These are phyloP conservation scores for Orestias chungarensis DNA, from an alignment of 2,797 vertebrate genomes.

Conservation along the genomic window DNA sequence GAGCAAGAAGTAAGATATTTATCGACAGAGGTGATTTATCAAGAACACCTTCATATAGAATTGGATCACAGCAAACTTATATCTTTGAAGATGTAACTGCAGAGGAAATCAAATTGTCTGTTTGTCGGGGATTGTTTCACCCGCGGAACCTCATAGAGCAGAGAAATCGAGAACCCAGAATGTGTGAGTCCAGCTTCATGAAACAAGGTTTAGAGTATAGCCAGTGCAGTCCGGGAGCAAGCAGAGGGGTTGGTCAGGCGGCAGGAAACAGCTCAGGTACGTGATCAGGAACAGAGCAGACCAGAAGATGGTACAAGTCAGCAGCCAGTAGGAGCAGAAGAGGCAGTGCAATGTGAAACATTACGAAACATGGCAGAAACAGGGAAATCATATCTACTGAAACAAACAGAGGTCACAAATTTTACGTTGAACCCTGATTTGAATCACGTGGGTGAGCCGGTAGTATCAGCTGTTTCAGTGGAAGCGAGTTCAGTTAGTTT, in stretches of 20 bases:
- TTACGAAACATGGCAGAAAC: neutral
- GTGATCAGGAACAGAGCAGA: neutral
- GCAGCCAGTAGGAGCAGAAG: neutral
- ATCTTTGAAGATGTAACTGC: neutral
- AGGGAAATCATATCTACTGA: neutral
- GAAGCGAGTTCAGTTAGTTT: slow-evolving; percentile 5
- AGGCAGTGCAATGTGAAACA: neutral
- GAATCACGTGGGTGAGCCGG: neutral
- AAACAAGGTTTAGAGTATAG: neutral
- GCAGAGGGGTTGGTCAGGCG: neutral
- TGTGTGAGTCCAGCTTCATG: too few species aligned
- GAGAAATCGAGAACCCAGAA: too few species aligned
- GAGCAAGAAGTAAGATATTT: neutral
- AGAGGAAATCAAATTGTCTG: neutral
- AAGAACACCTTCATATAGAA: neutral
- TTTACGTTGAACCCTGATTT: neutral
- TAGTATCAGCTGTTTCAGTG: neutral
- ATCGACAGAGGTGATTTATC: neutral
- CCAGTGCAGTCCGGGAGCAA: too few species aligned
- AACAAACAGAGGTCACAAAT: slow-evolving; percentile 11
- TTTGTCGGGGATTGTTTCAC: neutral
- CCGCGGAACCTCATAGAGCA: neutral
- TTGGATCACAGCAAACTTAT: neutral
- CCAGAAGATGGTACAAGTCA: too few species aligned
- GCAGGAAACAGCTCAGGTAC: neutral